Base-by-base conservation (phyloP, 2,797 vertebrate species). In the Macropodus opercularis region DNA sequence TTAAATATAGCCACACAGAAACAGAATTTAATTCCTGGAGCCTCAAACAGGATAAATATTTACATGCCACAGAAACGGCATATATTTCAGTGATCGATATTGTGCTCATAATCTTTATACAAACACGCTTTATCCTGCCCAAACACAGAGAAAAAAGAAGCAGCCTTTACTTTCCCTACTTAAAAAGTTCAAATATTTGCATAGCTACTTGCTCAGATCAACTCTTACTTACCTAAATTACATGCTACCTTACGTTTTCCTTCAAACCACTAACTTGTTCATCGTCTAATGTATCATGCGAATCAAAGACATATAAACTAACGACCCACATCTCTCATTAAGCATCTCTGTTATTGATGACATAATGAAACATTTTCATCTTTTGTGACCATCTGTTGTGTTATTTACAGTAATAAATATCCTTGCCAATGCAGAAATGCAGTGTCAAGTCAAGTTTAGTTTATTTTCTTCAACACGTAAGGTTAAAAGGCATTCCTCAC, bases 221-320 rank as follows among this genome's bases (percentile, higher is more conserved):
- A 36, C 15, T 36, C n/a, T 29, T 32, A 35, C 35, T 32, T n/a
- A 21, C 52, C 60, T 68, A 55, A 69, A 57, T 69, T 43, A 50
- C 54, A 70, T 39, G 63, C 24, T 32, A 17, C 23, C 59, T 66
- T 76, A 78, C 75, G 74, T 64, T 51, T 75, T 71, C 67, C 11
- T 53, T 84, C 35, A 79, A 77, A 75, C 69, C 62, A 64, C 53
- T 44, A 31, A 64, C 66, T 42, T 61, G 54, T 26, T 59, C 26
- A 46, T 44, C 48, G 58, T 32, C 36, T 15, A 2, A 69, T 14
- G 55, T 27, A 43, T 73, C 31, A 35, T 31, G 58, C 15, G 31
- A 47, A 70, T 78, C 51, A 75, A 75, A 72, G 72, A n/a, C 68
- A 61, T 70, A n/a, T 63, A 73, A 63, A 49, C 6, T 17, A 41